Evolutionary conservation across 2,113 vertebrate genomes (phyloP), one percentile per base, ranked within the genome.

Genomic region (Marmota flaviventris): DNA sequence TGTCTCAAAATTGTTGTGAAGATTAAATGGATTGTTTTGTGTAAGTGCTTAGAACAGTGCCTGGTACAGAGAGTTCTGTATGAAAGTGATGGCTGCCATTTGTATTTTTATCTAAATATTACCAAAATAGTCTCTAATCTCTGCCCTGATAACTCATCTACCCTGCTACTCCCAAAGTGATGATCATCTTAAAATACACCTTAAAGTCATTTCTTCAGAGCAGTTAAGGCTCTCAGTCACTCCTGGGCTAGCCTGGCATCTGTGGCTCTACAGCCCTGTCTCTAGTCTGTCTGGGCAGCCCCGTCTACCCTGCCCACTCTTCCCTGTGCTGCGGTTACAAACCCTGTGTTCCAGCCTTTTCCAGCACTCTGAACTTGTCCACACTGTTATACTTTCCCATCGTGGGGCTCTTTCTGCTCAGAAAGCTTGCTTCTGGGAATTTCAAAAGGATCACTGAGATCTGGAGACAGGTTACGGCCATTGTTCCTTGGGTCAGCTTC

Each of bases 391-490:
- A 1, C 58, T 37, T 92, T 93, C 79, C 65, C 20, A 4, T 83
- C 56, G 8, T 18, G 4, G 61, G 65, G 7, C 42, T 77, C 83
- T 95, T 88, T 91, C 13, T 91, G 42, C 65, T 37, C 39, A 72
- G 84, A 91, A 82, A 78, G 24, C 39, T 53, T 56, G 48, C 70
- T 95, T 96, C 92, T 42, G 79, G 90, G 58, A 92, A 89, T 78
- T 67, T 29, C 12, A 4, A 32, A 48, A 70, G 83, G 34, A 27
- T 63, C 63, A 0, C 63, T 75, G 77, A 48, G 51, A 13, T 45
- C 76, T 58, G 42, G 58, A 27, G 9, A 16, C 9, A 0, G 32
- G 45, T 70, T 29, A 11, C 18, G 27, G 48, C n/a, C 32, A 42
- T n/a, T 42, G n/a, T 61, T 65, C 22, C 45, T 27, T 1, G 51